These are phyloP conservation scores for Corythoichthys haematopterus DNA, from an alignment of 2,113 vertebrate species.

Conservation along the genomic window DNA sequence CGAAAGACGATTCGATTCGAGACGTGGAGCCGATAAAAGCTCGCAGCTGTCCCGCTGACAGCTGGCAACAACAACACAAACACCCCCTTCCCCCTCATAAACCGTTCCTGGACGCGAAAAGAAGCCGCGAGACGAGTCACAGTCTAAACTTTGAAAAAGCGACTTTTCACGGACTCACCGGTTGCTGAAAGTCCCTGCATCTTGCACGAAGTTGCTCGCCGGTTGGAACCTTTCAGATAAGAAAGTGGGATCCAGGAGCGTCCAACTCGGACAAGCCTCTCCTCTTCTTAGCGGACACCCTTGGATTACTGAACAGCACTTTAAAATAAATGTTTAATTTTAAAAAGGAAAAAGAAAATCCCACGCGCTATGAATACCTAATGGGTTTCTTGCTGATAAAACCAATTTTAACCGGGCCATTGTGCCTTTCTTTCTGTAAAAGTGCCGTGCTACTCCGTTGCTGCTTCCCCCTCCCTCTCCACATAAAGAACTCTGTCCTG, in stretches of 20 bases:
- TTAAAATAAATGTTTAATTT: background rate
- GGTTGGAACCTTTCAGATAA: conserved; percentile 28
- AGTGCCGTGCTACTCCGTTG: conserved; percentile 31
- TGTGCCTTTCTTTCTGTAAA: conserved; percentile 14
- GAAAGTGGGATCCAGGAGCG: conserved; percentile 36
- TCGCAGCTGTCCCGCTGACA: conserved; percentile 65
- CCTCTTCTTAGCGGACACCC: conserved; percentile 31
- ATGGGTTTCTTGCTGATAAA: conserved; percentile 13
- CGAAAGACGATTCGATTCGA: background rate
- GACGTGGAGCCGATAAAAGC: conserved; percentile 21
- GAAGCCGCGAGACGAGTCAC: background rate
- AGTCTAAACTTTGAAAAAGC: background rate
- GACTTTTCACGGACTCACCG: conserved; percentile 49
- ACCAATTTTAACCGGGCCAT: conserved; percentile 24
- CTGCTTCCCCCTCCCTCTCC: conserved; percentile 52
- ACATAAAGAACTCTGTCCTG: conserved; percentile 45
- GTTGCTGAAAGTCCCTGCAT: conserved; percentile 67
- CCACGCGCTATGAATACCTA: conserved; percentile 16
- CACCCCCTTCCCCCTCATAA: background rate
- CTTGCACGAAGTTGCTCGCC: conserved; percentile 47
- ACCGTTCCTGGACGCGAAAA: conserved; percentile 25
- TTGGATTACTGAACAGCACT: conserved; percentile 24
- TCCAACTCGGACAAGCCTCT: conserved; percentile 41
- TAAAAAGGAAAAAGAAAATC: background rate
- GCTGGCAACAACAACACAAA: conserved; percentile 56